Base-by-base conservation (phyloP, 2,113 vertebrate genomes). In the Thunnus thynnus region DNA sequence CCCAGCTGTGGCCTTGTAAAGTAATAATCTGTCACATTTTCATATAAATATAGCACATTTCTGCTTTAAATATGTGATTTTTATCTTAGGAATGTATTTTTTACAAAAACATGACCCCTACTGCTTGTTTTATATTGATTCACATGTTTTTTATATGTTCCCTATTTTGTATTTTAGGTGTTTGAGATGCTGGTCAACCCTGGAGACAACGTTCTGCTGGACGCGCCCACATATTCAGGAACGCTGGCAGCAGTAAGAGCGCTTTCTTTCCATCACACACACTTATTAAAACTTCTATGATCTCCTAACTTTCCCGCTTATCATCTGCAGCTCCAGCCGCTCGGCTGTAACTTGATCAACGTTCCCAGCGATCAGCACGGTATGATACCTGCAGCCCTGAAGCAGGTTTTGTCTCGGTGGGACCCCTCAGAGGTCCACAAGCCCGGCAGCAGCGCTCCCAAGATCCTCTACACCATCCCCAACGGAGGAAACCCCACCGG, bases 401-500 rank as follows among this genome's bases (percentile, higher is more conserved):
- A 88, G 90, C 94, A 95, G 63, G 82, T 96, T 73, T 93, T 99
- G 18, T 96, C 96, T 30, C 88, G 69, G 11, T 99, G 98, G 98
- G 93, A 92, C 62, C 95, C 96, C 1, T 92, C 95, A 16, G 97
- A 98, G 25, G 80, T 95, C 10, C 95, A 91, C 68, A 92, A 91
- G 5, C 88, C 72, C 0, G 66, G 83, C 64, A 95, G 81, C 84
- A 91, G 86, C 0, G 85, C 88, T 2, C 98, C 98, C 32, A 97
- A 94, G 83, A 80, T 98, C 67, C 95, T 99, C 46, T 99, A 99
- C 83, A 98, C 96, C 16, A 95, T 99, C 86, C 98, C 98, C 25
- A 99, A 98, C 25, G 97, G 98, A 41, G 96, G 95, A 55, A 99
- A 99, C 85, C 98, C 98, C 66, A 96, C 97, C 1, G 98, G 98